Percentiles rank a stretch among this genome's conserved stretches.
These are phyloP conservation scores for Arion vulgaris DNA, from an alignment of 1,140 invertebrate species.

Conservation along the genomic window DNA sequence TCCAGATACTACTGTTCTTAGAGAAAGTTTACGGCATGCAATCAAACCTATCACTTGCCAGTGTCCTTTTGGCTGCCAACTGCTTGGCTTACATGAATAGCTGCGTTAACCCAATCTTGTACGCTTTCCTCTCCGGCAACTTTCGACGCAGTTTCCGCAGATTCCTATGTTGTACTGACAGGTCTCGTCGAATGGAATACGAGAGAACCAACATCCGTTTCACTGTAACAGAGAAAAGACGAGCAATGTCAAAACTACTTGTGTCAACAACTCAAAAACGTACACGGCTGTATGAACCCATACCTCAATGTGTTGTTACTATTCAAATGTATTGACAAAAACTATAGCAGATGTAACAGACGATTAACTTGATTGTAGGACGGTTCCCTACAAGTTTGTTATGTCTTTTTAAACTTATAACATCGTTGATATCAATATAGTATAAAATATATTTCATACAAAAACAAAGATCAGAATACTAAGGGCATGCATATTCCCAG, in stretches of 20 bases:
- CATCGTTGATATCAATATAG: too few relatives aligned
- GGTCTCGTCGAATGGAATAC: conserved; percentile 56
- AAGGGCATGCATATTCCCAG: too few relatives aligned
- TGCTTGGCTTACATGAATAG: conserved; percentile 96
- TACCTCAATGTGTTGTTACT: not conserved
- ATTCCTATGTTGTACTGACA: conserved; percentile 71
- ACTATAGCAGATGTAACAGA: too few relatives aligned
- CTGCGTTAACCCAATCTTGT: conserved; percentile 94
- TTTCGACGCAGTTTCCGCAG: conserved; percentile 88
- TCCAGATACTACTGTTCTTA: conserved; percentile 80
- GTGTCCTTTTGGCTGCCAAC: conserved; percentile 87
- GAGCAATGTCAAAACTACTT: conserved; percentile 19
- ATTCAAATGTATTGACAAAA: too few relatives aligned
- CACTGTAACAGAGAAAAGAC: conserved; percentile 41
- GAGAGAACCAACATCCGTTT: conserved; percentile 60
- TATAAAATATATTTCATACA: too few relatives aligned
- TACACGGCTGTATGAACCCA: conserved; percentile 26
- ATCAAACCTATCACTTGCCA: conserved; percentile 74
- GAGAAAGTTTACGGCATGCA: conserved; percentile 76
- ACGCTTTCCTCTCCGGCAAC: conserved; percentile 91
- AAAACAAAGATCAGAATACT: too few relatives aligned
- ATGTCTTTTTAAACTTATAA: too few relatives aligned
- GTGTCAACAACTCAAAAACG: conserved; percentile 32
- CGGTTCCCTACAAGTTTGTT: too few relatives aligned
- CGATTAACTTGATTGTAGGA: too few relatives aligned